Conservation (phyloP, 2,797 vertebrate species). For the Austrolebias charrua region DNA sequence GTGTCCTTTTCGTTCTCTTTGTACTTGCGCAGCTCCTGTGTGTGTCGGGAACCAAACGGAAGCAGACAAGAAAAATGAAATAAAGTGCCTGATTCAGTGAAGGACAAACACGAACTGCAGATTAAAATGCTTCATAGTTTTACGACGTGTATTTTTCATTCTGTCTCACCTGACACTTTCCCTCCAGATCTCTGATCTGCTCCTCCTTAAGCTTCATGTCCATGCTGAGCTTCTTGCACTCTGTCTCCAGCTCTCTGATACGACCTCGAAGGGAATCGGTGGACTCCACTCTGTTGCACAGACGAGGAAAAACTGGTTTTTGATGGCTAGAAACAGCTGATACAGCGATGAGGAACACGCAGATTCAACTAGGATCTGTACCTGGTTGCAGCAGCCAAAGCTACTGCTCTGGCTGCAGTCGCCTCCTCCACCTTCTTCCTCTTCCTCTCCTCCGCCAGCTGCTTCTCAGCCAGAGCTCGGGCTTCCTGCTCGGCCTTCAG, state of each 20-base stretch:
- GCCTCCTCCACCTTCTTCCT: conserved; percentile 97
- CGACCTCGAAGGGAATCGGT: conserved; percentile 89
- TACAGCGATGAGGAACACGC: not conserved
- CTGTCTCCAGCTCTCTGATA: conserved; percentile 93
- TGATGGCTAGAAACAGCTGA: not conserved
- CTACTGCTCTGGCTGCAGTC: conserved; percentile 91
- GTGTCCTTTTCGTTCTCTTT: conserved; percentile 97
- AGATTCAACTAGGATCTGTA: conserved; percentile 45
- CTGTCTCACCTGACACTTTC: conserved; percentile 90
- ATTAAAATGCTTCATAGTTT: not conserved
- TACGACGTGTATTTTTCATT: not conserved
- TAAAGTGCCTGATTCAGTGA: too few relatives aligned
- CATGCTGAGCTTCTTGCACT: conserved; percentile 93
- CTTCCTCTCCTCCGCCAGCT: conserved; percentile 95
- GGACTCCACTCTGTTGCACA: conserved; percentile 88
- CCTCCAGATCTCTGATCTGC: conserved; percentile 92
- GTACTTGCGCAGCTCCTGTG: conserved; percentile 92
- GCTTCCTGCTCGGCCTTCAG: conserved; percentile 96
- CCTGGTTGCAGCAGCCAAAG: conserved; percentile 92
- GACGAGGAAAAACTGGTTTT: not conserved
- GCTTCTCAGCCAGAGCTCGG: conserved; percentile 89
- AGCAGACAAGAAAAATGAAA: not conserved
- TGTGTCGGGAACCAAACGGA: not conserved
- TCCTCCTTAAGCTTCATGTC: conserved; percentile 96
- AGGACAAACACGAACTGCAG: not conserved